phyloP scores from a whole-genome alignment of 2,888 invertebrate species.

The Hermodice carunculata region DNA sequence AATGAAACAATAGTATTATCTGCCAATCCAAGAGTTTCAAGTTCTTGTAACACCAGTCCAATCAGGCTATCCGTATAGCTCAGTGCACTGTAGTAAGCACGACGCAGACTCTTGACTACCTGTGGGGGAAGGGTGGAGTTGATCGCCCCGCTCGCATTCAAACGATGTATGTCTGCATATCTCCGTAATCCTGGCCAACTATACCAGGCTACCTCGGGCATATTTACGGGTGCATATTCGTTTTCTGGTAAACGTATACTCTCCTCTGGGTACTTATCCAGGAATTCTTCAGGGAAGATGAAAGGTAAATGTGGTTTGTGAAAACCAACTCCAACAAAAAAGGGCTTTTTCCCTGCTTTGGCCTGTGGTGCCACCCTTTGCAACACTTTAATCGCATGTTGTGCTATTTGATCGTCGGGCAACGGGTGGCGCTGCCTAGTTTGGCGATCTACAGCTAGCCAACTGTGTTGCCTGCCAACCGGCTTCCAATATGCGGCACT shows the following conservation, averaged over 20 bases:
- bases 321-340: constrained; percentile 30
- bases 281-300: constrained; percentile 27
- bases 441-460: constrained; percentile 17
- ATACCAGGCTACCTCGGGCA: constrained; percentile 26
- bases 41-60: constrained; percentile 35
- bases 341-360: constrained; percentile 12
- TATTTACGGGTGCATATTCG: constrained; percentile 18
- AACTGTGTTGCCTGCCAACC: not conserved
- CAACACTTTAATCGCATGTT: constrained; percentile 6
- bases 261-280: constrained; percentile 11
- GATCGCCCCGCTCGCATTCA: constrained; percentile 16
- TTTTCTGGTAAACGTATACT: constrained; percentile 18
- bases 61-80: constrained; percentile 43
- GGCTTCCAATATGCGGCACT: constrained; percentile 13
- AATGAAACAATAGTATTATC: constrained; percentile 47
- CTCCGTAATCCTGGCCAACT: constrained; percentile 11
- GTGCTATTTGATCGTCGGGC: constrained; percentile 17
- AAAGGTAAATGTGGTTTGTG: constrained; percentile 30
- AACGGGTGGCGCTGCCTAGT: not conserved
- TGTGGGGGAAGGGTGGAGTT: constrained; percentile 19
- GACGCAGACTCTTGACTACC: constrained; percentile 32
- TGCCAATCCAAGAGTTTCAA: constrained; percentile 35
- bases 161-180: constrained; percentile 25
- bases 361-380: not conserved
- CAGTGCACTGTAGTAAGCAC: constrained; percentile 46